Evolutionary conservation across 2,888 invertebrate genomes (phyloP).

Genomic region (Oxyteleia sp.): DNA sequence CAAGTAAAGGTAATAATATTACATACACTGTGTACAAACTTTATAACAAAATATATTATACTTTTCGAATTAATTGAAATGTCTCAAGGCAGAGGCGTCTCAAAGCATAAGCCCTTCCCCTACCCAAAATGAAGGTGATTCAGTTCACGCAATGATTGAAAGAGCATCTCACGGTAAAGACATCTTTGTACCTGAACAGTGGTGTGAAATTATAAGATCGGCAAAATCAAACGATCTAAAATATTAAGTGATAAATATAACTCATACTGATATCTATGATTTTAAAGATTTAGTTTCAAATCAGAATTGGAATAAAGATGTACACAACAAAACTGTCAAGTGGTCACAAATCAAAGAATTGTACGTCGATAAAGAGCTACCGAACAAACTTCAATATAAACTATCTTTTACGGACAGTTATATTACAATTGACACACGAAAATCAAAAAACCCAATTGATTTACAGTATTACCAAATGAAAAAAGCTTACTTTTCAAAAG

Average conservation of each 20-base stretch:
- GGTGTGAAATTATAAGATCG: slow-evolving; percentile 46
- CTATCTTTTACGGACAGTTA: neutral
- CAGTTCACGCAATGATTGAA: slow-evolving; percentile 77
- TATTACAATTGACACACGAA: neutral
- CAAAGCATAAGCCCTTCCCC: no score
- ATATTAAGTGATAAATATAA: slow-evolving; percentile 50
- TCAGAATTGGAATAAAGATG: slow-evolving; percentile 60
- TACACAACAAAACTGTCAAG: neutral
- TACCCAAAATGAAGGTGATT: slow-evolving; percentile 77
- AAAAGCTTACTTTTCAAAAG: slow-evolving; percentile 2
- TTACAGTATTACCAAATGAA: slow-evolving; percentile 2
- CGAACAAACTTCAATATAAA: neutral
- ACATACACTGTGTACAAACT: no score
- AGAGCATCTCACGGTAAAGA: slow-evolving; percentile 52
- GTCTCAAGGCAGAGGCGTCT: no score
- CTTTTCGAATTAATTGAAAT: no score
- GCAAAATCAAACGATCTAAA: slow-evolving; percentile 42
- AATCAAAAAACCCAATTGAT: slow-evolving; percentile 1
- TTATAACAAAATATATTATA: no score
- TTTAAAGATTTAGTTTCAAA: slow-evolving; percentile 48
- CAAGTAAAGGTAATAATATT: no score
- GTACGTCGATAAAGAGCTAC: neutral
- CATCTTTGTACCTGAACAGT: slow-evolving; percentile 67
- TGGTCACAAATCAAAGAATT: slow-evolving; percentile 17
- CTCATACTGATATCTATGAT: slow-evolving; percentile 48